phyloP scores from a whole-genome alignment of 2,113 vertebrate genomes.

The Nannospalax galili region DNA sequence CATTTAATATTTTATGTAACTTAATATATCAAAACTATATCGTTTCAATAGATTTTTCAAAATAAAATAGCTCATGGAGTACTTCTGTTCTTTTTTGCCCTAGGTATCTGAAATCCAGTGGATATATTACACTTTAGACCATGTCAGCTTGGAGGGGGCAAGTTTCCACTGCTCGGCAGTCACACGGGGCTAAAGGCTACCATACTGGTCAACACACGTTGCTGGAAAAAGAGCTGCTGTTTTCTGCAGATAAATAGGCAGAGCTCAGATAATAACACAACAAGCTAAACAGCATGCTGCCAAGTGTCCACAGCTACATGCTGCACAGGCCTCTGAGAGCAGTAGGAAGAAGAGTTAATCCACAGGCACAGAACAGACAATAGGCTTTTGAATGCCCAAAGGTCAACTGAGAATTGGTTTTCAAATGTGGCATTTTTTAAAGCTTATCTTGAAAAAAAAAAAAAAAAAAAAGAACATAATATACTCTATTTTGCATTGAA shows the following conservation, averaged over 20 bases:
- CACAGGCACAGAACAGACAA: background rate
- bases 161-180: background rate
- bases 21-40: background rate
- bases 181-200: background rate
- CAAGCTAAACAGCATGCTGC: background rate
- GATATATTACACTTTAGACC: no score
- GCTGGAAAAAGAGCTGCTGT: background rate
- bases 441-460: no score
- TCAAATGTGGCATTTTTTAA: no score
- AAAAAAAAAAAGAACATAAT: background rate
- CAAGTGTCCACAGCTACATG: background rate
- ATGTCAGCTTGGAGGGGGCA: background rate
- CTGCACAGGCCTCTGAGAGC: background rate
- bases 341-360: background rate
- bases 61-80: slow-evolving; percentile 13
- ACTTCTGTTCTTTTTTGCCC: background rate
- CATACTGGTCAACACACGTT: background rate
- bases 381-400: background rate
- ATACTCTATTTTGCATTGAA: background rate
- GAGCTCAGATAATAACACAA: no score
- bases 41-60: slow-evolving; percentile 12
- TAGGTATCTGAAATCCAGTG: background rate
- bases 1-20: background rate
- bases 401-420: background rate
- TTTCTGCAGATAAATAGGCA: background rate